phyloP scores from a whole-genome alignment of 2,113 vertebrate genomes.

The Lampris megalopsis region DNA sequence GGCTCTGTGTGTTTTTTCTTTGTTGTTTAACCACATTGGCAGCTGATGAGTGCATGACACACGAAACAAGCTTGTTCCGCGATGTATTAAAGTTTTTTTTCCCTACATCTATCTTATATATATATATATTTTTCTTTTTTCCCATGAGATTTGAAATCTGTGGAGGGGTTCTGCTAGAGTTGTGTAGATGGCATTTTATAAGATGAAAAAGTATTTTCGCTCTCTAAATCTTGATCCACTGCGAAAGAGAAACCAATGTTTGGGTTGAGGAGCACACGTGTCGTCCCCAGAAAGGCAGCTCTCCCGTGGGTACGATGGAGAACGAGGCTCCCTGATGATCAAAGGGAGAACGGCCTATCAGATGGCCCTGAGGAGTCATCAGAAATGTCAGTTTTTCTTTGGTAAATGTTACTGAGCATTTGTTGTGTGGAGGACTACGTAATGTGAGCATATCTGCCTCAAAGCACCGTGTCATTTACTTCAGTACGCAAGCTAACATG shows the following conservation, averaged over 20 bases:
- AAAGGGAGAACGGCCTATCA: constrained; percentile 24
- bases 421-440: constrained; percentile 13
- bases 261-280: background rate
- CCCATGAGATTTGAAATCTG: too few relatives aligned
- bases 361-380: constrained; percentile 31
- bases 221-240: background rate
- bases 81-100: too few relatives aligned
- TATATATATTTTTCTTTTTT: too few relatives aligned
- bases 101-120: too few relatives aligned
- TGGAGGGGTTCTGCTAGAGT: too few relatives aligned
- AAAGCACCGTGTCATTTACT: constrained; percentile 24
- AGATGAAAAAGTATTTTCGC: constrained; percentile 10
- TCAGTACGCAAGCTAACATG: constrained; percentile 30
- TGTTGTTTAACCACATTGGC: too few relatives aligned
- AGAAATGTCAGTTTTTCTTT: constrained; percentile 47
- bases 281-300: constrained; percentile 33
- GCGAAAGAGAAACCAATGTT: too few relatives aligned
- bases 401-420: constrained; percentile 50
- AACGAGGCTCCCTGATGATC: constrained; percentile 29
- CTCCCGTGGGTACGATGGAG: constrained; percentile 51
- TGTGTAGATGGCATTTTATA: background rate
- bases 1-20: too few relatives aligned
- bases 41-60: too few relatives aligned
- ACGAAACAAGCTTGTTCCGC: too few relatives aligned
- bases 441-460: constrained; percentile 20